Percentiles rank a stretch among this genome's conserved stretches.
These are phyloP conservation scores for Taeniopygia guttata DNA, from an alignment of 2,797 vertebrate species.

Conservation along the genomic window DNA sequence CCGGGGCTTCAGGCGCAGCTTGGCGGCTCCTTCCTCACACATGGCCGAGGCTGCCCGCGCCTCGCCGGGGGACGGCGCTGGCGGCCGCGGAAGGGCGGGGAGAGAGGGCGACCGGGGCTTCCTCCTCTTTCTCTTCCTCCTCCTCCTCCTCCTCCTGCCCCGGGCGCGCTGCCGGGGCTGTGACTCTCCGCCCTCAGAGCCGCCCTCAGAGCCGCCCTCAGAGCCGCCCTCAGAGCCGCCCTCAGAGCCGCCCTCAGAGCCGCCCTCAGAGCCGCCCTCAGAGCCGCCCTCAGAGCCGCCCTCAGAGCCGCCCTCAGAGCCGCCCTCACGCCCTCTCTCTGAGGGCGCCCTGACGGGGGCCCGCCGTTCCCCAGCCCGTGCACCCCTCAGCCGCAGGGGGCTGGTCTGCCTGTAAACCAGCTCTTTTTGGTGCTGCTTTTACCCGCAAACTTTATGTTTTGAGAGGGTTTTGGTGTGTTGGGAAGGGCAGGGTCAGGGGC, in stretches of 20 bases:
- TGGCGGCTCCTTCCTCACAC: background rate
- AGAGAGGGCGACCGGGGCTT: accelerated
- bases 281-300: no score
- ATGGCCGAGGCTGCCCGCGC: background rate
- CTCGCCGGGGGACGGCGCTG: background rate
- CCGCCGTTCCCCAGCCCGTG: accelerated
- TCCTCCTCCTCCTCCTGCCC: background rate
- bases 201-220: background rate
- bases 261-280: background rate
- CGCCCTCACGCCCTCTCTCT: no score
- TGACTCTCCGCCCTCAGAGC: background rate
- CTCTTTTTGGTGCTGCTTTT: background rate
- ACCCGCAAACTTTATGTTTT: accelerated
- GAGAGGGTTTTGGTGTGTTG: background rate
- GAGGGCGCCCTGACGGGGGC: accelerated
- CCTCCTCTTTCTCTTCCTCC: background rate
- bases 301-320: background rate
- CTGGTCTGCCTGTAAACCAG: background rate
- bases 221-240: no score
- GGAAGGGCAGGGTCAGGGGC: background rate
- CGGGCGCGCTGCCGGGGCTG: background rate
- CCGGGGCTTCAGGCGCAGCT: slow-evolving; percentile 13
- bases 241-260: accelerated
- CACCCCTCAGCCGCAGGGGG: background rate
- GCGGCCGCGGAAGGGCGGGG: background rate